Evolutionary conservation across 2,113 vertebrate species (phyloP), one percentile per base, ranked within the genome.

Genomic region (Mormyrus lacerda): DNA sequence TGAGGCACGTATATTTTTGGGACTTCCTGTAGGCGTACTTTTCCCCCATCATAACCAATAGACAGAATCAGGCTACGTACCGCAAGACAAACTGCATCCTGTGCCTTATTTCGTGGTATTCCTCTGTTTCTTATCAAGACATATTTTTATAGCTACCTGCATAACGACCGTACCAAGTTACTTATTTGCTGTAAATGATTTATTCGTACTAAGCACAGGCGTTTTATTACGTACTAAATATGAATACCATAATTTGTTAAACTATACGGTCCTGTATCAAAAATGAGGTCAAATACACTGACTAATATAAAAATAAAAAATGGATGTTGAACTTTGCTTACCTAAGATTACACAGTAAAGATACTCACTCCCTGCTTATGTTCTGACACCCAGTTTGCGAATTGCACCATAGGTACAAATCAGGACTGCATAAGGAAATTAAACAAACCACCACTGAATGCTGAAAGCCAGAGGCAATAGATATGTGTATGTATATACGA

Each of bases 361-460:
- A 58, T 48, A 93, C 96, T 96, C 92, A 97, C 97, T 97, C 90
- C 97, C 97, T 88, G 97, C 97, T 89, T 96, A 91, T 92, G 96
- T 95, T 69, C 97, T 95, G 65, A 97, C 95, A 83, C 96, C 96
- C 17, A 97, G 92, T 90, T 97, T 97, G 55, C 97, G 95, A 90
- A 97, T 95, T 90, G 97, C 97, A 42, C 97, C 97, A 53, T 97
- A 97, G 79, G 97, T 91, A 4, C 97, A 97, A 92, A 97, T 97
- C 89, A 97, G 94, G 90, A 97, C 92, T 84, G 96, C 97, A 0
- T 92, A 97, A 1, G 97, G 97, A 84, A 97, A 4, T 13, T 96
- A 96, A 21, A 97, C 94, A 65, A 97, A 94, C 97, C 97, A 97
- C 97, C 97, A 97, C 92, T 97, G 97, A 88, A 94, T 96, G 87